Base-by-base conservation (phyloP, 1,140 invertebrate genomes). In the Sycophila sp. region DNA sequence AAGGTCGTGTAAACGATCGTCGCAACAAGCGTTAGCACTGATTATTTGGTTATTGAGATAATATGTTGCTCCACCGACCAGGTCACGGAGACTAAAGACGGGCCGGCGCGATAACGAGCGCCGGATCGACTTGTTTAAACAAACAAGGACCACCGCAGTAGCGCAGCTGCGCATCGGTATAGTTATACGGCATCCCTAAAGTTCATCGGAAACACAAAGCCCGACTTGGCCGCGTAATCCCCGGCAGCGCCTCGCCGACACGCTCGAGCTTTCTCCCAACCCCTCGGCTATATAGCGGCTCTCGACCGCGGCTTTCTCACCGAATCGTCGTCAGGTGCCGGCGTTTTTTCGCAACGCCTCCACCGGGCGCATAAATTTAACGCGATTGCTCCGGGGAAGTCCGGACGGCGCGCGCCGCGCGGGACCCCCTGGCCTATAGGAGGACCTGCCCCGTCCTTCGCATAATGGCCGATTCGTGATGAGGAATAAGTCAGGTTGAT, bases 401-500 rank as follows among this genome's bases (percentile, higher is more conserved):
- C 19, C 19, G 17, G 42, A n/a, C 22, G 10, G 42, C n/a, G 7
- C 17, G 19, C n/a, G 7, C 42, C 6, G 42, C 42, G 42, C 17
- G 7, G 30, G 28, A n/a, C 22, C 11, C 17, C 47, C 56, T 71
- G n/a, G n/a, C n/a, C n/a, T n/a, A n/a, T n/a, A n/a, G n/a, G n/a
- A n/a, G n/a, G n/a, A n/a, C n/a, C n/a, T n/a, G n/a, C n/a, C n/a
- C n/a, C n/a, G n/a, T n/a, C n/a, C n/a, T n/a, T n/a, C n/a, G 28
- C 53, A 76, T 75, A 82, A 81, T 75, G 60, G 71, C 71, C 47
- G 70, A 78, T 77, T 79, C 82, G 81, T 84, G 82, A 82, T 84
- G 77, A 65, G 59, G 77, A 81, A 83, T 83, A 83, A 83, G 73
- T 81, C 80, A 73, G 75, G 76, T 70, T 74, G 75, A 83, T 83